Evolutionary conservation across 2,797 vertebrate species (phyloP).

Genomic region (Myotis pilosus): DNA sequence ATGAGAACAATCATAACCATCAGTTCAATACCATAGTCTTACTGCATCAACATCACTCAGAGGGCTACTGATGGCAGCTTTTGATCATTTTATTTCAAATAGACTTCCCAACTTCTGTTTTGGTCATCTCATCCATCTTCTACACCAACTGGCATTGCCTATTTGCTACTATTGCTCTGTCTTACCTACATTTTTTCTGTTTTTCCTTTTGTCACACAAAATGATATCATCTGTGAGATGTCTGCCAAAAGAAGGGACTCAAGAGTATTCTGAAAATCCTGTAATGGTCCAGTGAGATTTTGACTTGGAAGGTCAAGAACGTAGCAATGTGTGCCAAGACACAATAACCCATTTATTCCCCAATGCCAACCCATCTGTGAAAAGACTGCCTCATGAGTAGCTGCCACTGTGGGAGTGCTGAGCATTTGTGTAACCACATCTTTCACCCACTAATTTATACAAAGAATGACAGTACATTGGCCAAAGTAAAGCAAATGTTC

Average conservation of each 20-base stretch:
- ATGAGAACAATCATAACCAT: background rate
- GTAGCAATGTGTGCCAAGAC: background rate
- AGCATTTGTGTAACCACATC: background rate
- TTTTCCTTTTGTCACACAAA: background rate
- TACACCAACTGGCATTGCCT: background rate
- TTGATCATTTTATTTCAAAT: background rate
- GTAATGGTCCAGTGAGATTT: conserved; percentile 13
- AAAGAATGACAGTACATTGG: background rate
- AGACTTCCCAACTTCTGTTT: background rate
- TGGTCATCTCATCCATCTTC: background rate
- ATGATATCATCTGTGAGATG: background rate
- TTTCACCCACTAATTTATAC: background rate
- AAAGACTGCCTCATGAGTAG: background rate
- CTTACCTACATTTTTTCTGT: background rate
- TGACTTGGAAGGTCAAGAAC: conserved; percentile 35
- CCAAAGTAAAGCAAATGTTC: conserved; percentile 15
- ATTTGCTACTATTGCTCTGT: background rate
- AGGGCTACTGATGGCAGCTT: background rate
- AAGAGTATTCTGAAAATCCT: conserved; percentile 39
- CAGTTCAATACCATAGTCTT: background rate
- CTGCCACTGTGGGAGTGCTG: background rate
- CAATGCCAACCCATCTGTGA: background rate
- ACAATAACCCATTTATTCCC: conserved; percentile 52
- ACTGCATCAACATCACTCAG: background rate
- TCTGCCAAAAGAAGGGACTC: conserved; percentile 48